A percentile compares a stretch with the other conserved stretches of the same genome.
phyloP scores from a whole-genome alignment of 2,888 invertebrate genomes.

The Caenorhabditis sp. region DNA sequence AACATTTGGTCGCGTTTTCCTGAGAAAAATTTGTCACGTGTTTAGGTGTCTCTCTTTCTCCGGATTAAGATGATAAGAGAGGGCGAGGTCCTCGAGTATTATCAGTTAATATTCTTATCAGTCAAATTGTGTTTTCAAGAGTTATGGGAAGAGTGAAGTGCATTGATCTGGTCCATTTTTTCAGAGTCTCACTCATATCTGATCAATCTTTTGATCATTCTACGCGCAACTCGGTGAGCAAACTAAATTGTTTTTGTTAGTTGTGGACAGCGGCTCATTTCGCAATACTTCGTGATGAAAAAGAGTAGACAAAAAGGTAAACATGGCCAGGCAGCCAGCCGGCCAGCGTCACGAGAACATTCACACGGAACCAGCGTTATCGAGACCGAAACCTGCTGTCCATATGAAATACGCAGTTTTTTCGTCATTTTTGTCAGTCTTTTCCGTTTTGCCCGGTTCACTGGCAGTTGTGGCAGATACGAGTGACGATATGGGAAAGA shows the following conservation, averaged over 20 bases:
- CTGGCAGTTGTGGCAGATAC: constrained; percentile 3
- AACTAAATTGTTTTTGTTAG: constrained; percentile 3
- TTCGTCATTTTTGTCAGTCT: constrained; percentile 40
- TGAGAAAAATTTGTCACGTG: background rate
- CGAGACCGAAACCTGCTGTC: constrained; percentile 31
- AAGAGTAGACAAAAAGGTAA: constrained; percentile 29
- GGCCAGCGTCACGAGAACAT: constrained; percentile 37
- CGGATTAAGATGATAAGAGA: too few species aligned
- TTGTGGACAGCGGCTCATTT: constrained; percentile 26
- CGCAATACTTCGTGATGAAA: constrained; percentile 45
- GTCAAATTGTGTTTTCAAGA: too few species aligned
- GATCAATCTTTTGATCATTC: background rate
- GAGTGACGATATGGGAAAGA: constrained; percentile 4
- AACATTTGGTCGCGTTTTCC: background rate
- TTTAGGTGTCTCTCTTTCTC: too few species aligned
- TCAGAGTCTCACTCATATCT: too few species aligned
- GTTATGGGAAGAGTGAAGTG: too few species aligned
- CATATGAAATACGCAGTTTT: constrained; percentile 42
- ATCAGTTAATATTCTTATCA: too few species aligned
- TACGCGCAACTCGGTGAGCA: background rate
- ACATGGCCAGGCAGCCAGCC: constrained; percentile 14
- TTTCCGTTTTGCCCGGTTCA: constrained; percentile 9
- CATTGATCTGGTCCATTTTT: too few species aligned
- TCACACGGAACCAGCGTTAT: constrained; percentile 58
- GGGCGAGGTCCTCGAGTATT: too few species aligned